Conservation (phyloP, 2,797 vertebrate genomes). For the Scyliorhinus canicula region DNA sequence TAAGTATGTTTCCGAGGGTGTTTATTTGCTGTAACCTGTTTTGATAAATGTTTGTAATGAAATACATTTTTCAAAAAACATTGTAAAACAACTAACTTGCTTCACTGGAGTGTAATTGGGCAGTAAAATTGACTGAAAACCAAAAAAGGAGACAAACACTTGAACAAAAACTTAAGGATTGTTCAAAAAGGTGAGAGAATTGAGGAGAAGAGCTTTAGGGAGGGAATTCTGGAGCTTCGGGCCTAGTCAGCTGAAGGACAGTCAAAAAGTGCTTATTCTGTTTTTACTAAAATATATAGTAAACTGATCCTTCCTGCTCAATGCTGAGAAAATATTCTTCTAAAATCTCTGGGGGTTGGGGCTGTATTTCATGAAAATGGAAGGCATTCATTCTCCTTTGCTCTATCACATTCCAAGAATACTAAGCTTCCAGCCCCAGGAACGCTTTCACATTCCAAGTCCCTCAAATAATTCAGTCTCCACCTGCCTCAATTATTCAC, state of each 20-base stretch:
- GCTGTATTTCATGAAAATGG: background rate
- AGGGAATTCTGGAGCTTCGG: background rate
- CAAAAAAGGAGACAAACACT: background rate
- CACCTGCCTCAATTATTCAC: background rate
- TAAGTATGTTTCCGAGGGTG: too few species aligned
- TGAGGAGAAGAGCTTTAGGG: background rate
- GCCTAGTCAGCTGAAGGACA: background rate
- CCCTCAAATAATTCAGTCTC: background rate
- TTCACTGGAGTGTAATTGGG: background rate
- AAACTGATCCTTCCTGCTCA: background rate
- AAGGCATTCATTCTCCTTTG: background rate
- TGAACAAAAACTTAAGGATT: background rate
- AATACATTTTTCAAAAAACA: too few species aligned
- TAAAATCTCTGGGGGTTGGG: background rate
- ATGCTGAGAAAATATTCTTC: background rate
- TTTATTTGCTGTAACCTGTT: too few species aligned
- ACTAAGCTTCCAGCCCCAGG: background rate
- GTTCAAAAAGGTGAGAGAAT: background rate
- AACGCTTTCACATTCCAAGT: background rate
- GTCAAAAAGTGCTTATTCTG: background rate
- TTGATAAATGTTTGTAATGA: too few species aligned
- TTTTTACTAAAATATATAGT: background rate
- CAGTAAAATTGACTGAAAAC: background rate
- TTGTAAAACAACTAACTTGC: background rate
- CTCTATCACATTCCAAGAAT: background rate